Conservation (phyloP, 2,113 vertebrate species). For the Epinephelus fuscoguttatus region DNA sequence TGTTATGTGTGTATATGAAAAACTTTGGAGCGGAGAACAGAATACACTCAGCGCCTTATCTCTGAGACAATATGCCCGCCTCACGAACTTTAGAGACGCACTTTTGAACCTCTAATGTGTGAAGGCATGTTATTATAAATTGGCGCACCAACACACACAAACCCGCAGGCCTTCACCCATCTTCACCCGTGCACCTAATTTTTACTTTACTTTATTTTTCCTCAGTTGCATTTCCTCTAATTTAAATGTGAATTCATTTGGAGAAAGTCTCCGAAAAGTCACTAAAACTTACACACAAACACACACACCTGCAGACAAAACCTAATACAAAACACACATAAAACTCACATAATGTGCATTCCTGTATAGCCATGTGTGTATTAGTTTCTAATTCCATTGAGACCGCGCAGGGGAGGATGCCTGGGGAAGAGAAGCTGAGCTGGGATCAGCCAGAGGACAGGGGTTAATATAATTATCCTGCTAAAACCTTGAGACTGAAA, state of each 20-base stretch:
- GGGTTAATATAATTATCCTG: slow-evolving; percentile 85
- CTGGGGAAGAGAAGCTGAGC: slow-evolving; percentile 69
- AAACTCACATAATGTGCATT: neutral
- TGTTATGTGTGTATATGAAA: slow-evolving; percentile 38
- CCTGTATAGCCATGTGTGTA: slow-evolving; percentile 33
- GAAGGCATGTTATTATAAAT: slow-evolving; percentile 45
- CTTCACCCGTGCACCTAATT: slow-evolving; percentile 18
- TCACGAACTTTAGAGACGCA: slow-evolving; percentile 54
- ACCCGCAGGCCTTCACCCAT: slow-evolving; percentile 10
- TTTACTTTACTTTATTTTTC: neutral
- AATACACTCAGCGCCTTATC: slow-evolving; percentile 20
- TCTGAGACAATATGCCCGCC: slow-evolving; percentile 51
- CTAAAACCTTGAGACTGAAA: slow-evolving; percentile 81
- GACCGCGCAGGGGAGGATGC: slow-evolving; percentile 56
- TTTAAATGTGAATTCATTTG: slow-evolving; percentile 14
- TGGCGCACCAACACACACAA: slow-evolving; percentile 12
- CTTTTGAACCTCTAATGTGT: slow-evolving; percentile 45
- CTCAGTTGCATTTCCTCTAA: slow-evolving; percentile 1
- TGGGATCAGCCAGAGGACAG: slow-evolving; percentile 80
- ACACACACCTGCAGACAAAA: neutral
- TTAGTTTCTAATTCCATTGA: slow-evolving; percentile 59
- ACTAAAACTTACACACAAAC: slow-evolving; percentile 3
- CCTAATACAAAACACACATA: slow-evolving; percentile 15
- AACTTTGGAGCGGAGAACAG: slow-evolving; percentile 17
- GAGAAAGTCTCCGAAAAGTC: slow-evolving; percentile 49